Percentiles rank a stretch among this genome's conserved stretches.
Evolutionary conservation across 1,140 invertebrate species (phyloP).

Genomic region (Trypoxylus dichotomus): DNA sequence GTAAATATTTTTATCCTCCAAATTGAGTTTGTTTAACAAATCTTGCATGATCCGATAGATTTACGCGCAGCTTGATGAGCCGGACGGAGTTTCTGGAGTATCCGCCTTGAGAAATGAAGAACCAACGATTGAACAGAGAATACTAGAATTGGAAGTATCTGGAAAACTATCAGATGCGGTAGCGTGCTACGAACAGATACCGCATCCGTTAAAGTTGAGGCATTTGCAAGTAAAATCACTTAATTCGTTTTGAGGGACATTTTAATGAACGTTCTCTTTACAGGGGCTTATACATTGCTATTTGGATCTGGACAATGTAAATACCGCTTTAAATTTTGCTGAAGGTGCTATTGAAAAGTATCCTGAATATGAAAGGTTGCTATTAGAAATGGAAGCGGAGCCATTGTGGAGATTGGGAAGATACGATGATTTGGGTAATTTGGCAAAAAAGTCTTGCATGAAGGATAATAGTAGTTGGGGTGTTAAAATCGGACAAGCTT

Average conservation of each 20-base stretch:
- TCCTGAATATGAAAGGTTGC: conserved; percentile 53
- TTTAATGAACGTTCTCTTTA: no score
- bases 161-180: conserved; percentile 74
- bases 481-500: conserved; percentile 62
- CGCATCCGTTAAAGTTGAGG: conserved; percentile 60
- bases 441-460: conserved; percentile 58
- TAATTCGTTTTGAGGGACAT: no score
- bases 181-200: conserved; percentile 73
- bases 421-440: conserved; percentile 75
- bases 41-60: conserved; percentile 55
- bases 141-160: conserved; percentile 72
- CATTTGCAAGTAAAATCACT: conserved; percentile 57
- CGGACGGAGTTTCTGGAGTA: conserved; percentile 72
- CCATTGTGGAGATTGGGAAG: conserved; percentile 84
- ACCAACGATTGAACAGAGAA: conserved; percentile 69
- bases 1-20: conserved; percentile 31
- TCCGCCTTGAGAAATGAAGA: conserved; percentile 66
- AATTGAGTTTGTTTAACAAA: neutral
- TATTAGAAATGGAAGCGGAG: conserved; percentile 74
- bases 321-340: conserved; percentile 70
- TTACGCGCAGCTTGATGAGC: conserved; percentile 74
- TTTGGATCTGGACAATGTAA: conserved; percentile 73
- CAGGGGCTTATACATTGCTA: conserved; percentile 77
- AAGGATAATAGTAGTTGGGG: conserved; percentile 59
- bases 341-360: conserved; percentile 58